Conservation (phyloP, 2,888 invertebrate genomes). For the Prenolepis imparis region DNA sequence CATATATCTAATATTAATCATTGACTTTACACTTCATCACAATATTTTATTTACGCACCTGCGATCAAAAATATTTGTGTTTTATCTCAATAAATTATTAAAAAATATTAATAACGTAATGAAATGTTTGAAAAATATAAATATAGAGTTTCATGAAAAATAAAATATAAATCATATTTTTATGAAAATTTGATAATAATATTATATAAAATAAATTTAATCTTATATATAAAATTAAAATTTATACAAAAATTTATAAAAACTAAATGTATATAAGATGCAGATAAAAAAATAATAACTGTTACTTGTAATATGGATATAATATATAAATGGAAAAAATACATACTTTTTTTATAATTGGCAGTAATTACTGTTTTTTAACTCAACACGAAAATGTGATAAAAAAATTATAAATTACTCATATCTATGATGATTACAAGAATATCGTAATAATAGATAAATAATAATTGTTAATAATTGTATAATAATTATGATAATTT, state of each 20-base stretch:
- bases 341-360: constrained; percentile 16
- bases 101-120: constrained; percentile 3
- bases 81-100: background rate
- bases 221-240: constrained; percentile 1
- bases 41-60: constrained; percentile 40
- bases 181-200: background rate
- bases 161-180: background rate
- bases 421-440: constrained; percentile 5
- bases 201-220: background rate
- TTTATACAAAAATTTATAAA: background rate
- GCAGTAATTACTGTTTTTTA: constrained; percentile 36
- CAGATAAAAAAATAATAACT: constrained; percentile 22
- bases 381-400: constrained; percentile 1
- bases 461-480: background rate
- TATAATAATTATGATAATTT: background rate
- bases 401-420: background rate
- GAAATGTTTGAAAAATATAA: background rate
- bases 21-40: constrained; percentile 60
- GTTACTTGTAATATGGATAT: background rate
- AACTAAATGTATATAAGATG: background rate
- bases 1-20: constrained; percentile 48
- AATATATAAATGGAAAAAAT: constrained; percentile 1
- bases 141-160: background rate
- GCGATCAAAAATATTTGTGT: constrained; percentile 21
- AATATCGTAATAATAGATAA: background rate